Evolutionary conservation across 2,113 vertebrate genomes (phyloP), one percentile per base, ranked within the genome.

Genomic region (Spea bombifrons): DNA sequence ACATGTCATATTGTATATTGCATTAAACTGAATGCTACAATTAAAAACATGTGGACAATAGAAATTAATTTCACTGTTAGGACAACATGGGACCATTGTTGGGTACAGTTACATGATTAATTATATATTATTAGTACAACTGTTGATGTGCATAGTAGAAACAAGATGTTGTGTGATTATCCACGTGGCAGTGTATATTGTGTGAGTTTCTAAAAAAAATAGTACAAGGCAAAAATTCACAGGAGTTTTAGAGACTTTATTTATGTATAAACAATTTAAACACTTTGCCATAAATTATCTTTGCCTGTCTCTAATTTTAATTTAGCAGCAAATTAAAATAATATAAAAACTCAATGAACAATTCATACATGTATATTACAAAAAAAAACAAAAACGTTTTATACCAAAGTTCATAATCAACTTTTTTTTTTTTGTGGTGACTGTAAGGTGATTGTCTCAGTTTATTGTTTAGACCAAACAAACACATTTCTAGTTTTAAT

Each of bases 261-360:
- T 99, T 98, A 98, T 97, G 96, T 98, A 99, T 97, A 99, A 99
- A 99, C 96, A 94, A 94, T 94, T 97, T 97, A 98, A 98, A 98
- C 95, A 97, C 96, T 97, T 98, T 97, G 97, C 92, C 97, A 98
- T 98, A 99, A 98, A 97, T 97, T 96, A 97, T 96, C 92, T 93
- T 97, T 94, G 93, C 95, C 93, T 94, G 95, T 95, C 95, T 96
- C 96, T 98, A 97, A 92, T 96, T 94, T 97, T 96, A 95, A 95
- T 95, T 94, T 93, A 95, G 91, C 93, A 96, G 95, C 94, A 96
- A 97, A 95, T 95, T 92, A 92, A 98, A 98, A 96, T 93, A 86
- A 97, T 80, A 98, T 94, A 98, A 98, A 94, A 98, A 98, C 94
- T 93, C 93, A 96, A 97, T 95, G 91, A 96, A 95, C 94, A 96